Evolutionary conservation across 2,797 vertebrate species (phyloP).

Genomic region (Margarornis squamiger): DNA sequence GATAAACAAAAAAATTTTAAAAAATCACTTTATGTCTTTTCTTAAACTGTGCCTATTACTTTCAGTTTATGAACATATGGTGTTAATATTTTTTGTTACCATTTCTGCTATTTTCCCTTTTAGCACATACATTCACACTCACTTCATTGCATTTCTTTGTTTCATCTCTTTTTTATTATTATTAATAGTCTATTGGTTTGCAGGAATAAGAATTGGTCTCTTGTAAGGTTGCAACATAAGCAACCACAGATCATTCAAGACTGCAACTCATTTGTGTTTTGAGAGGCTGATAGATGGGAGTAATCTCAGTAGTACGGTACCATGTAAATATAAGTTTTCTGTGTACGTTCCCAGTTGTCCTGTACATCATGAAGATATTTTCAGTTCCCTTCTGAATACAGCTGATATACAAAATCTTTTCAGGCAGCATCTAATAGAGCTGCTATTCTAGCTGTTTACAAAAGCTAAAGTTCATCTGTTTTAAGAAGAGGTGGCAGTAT

Average conservation of each 20-base stretch:
- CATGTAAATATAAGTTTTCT: not conserved
- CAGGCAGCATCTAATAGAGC: not conserved
- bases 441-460: not conserved
- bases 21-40: not conserved
- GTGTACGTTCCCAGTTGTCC: not conserved
- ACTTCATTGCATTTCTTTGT: not conserved
- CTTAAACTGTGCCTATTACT: not conserved
- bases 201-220: not conserved
- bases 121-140: not conserved
- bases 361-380: not conserved
- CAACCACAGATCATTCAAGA: not conserved
- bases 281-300: not conserved
- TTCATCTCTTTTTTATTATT: not conserved
- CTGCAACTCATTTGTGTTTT: not conserved
- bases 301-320: not conserved
- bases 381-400: not conserved
- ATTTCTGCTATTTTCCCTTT: not conserved
- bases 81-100: not conserved
- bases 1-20: not conserved
- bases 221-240: not conserved
- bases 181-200: not conserved
- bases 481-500: not conserved
- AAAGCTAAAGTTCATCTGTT: not conserved
- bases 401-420: not conserved
- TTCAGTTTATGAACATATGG: not conserved